phyloP scores from a whole-genome alignment of 2,797 vertebrate genomes.

The Manis crassicaudata region DNA sequence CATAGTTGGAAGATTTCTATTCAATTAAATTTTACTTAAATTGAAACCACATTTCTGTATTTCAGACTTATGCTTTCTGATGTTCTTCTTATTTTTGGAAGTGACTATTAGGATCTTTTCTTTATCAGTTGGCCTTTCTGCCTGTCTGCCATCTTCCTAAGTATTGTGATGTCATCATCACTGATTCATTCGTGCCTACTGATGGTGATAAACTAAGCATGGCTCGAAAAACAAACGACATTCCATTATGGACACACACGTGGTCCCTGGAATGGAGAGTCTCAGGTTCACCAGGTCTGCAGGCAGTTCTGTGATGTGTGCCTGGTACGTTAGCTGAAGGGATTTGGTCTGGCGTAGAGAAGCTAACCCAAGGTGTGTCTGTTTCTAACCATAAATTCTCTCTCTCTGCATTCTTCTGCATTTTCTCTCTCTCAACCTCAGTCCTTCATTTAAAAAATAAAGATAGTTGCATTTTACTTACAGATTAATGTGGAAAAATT shows the following conservation, averaged over 20 bases:
- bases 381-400: background rate
- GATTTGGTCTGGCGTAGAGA: background rate
- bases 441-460: constrained; percentile 35
- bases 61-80: background rate
- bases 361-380: background rate
- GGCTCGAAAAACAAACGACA: fast-evolving
- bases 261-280: background rate
- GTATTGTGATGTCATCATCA: too few relatives aligned
- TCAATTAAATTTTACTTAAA: background rate
- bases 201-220: background rate
- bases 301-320: background rate
- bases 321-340: background rate
- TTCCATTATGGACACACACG: fast-evolving
- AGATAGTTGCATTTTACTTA: background rate
- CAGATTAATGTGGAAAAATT: background rate
- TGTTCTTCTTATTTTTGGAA: constrained; percentile 2
- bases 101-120: background rate
- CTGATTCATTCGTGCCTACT: background rate
- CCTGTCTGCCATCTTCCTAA: background rate
- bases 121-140: background rate
- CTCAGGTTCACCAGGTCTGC: background rate
- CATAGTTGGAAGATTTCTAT: background rate
- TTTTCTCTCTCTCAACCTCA: background rate
- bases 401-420: background rate
- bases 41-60: background rate